Evolutionary conservation across 1,140 invertebrate species (phyloP).

Genomic region (Chrysomallon squamiferum): DNA sequence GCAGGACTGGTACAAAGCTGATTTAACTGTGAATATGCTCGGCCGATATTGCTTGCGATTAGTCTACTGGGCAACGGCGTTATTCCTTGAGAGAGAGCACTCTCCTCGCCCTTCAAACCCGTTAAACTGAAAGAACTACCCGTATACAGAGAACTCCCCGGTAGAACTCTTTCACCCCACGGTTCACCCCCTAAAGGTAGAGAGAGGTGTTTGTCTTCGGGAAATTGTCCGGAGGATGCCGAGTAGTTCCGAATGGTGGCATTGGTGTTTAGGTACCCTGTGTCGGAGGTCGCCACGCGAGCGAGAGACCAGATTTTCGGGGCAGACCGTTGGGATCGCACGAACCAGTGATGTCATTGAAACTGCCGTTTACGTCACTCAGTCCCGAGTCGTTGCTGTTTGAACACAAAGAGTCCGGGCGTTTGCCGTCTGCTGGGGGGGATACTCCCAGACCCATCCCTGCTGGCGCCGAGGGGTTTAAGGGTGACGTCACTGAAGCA

Average conservation of each 20-base stretch:
- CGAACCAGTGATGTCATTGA: conserved; percentile 17
- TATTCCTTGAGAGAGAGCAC: no score
- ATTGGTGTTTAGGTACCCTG: conserved; percentile 14
- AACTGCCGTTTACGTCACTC: conserved; percentile 50
- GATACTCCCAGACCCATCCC: background rate
- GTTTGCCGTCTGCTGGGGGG: conserved; percentile 19
- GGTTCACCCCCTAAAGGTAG: background rate
- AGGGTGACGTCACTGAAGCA: conserved; percentile 1
- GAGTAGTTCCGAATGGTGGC: no score
- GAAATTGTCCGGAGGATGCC: no score
- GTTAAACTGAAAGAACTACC: background rate
- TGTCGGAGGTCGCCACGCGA: conserved; percentile 93
- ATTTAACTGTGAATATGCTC: background rate
- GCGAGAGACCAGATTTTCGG: conserved; percentile 98
- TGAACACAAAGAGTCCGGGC: conserved; percentile 53
- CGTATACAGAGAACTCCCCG: background rate
- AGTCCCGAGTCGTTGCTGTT: conserved; percentile 58
- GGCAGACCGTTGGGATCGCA: conserved; percentile 69
- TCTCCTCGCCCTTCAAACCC: background rate
- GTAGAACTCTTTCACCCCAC: background rate
- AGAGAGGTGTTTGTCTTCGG: background rate
- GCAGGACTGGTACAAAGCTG: background rate
- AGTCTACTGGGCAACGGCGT: no score
- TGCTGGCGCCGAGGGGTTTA: background rate
- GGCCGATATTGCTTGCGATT: background rate